Base-by-base conservation (phyloP, 2,888 invertebrate genomes). In the Drosophila niveifrons region DNA sequence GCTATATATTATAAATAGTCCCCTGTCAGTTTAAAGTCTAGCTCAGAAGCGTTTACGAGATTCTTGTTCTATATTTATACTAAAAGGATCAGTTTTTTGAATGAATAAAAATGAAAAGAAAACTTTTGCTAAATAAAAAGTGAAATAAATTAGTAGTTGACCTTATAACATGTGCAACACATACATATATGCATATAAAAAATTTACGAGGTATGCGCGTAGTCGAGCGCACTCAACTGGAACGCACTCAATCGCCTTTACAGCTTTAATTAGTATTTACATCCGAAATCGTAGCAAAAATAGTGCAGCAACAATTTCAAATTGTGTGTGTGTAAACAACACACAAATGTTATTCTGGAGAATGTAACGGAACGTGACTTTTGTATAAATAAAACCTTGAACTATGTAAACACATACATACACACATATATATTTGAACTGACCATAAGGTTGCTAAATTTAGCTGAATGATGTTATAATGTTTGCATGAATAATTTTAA, bases 321-420 rank as follows among this genome's bases (percentile, higher is more conserved):
- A 52, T n/a, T n/a, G n/a, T n/a, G n/a, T 61, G 23, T 23, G 47
- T 43, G 62, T 50, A 66, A 55, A 55, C 63, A 66, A 66, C 50
- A 55, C 63, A 66, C 11, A 15, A 17, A 31, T 23, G 10, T 47
- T 36, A 39, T 39, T 47, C 63, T 63, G 63, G 63, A 56, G 41
- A 56, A 48, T 63, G 15, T 59, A 50, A 50, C 29, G 50, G 50
- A 59, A 50, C 47, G 57, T 47, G 47, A 57, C 47, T 57, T 57
- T 57, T 11, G 15, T 2, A 56, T 34, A 44, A 55, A 55, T 10
- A 47, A n/a, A 55, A 55, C 56, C 56, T 62, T 53, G 44, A 58
- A 18, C 10, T 28, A 48, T 31, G 44, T 13, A 29, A 46, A 57
- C 28, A 51, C 28, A 41, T 2, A 41, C 2, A 39, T 2, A 2